Base-by-base conservation (phyloP, 2,888 invertebrate species). In the Troides aeacus region DNA sequence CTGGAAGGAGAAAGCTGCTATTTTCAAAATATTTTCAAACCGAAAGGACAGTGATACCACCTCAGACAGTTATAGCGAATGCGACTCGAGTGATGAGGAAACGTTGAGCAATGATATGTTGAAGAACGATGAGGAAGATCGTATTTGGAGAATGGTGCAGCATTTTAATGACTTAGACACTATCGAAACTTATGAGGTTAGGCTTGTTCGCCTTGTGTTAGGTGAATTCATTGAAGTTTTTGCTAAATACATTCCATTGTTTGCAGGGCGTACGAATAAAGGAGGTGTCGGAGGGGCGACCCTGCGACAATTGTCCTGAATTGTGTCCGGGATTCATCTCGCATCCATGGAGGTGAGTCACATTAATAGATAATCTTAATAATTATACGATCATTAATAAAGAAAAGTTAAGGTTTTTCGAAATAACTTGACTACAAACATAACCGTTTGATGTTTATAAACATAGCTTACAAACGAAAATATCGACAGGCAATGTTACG, bases 321-420 rank as follows among this genome's bases (percentile, higher is more conserved):
- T 93, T 95, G 72, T 98, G 97, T 85, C 94, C 96, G 18, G 98
- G 98, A 63, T 98, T 97, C 88, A 94, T 94, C 71, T 94, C 96
- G 68, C 98, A 98, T 86, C 93, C 94, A 77, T 98, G 97, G 97
- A 96, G 98, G 98, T 98, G 89, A 95, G 96, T 93, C 46, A 63
- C 46, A 15, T 46, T 46, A 12, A 46, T 46, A 46, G 1, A 46
- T 46, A 46, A 46, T 15, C 46, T 46, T 15, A 46, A 46, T 46
- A 46, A 15, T 46, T 46, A 2, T 10, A 42, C 12, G 12, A 42
- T 42, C 42, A 8, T 42, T 42, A 42, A 42, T 10, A 46, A 46
- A 2, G 4, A 15, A 15, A 15, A 46, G 46, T 12, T 12, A 46
- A 46, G 0, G 12, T 46, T 46, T 46, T 12, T 0, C 1, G 15